These are phyloP conservation scores for Ptychobarbus kaznakovi DNA, from an alignment of 2,797 vertebrate genomes.

Conservation along the genomic window DNA sequence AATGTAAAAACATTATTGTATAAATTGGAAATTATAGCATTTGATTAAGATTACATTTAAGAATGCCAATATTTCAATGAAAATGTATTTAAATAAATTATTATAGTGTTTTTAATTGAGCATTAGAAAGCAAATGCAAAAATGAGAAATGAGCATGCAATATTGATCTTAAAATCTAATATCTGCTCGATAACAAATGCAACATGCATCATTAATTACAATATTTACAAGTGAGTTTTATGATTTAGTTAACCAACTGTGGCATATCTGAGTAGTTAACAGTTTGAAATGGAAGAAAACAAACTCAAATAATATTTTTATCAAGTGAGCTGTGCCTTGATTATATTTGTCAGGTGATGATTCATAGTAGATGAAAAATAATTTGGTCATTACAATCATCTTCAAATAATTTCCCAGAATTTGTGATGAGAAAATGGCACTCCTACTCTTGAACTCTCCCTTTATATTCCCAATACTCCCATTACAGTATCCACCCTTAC, in stretches of 20 bases:
- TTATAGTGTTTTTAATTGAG: not conserved
- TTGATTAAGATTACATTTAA: not conserved
- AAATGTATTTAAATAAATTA: not conserved
- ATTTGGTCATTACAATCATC: not conserved
- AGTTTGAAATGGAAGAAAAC: not conserved
- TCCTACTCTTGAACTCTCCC: slow-evolving; percentile 6
- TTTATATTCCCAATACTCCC: slow-evolving; percentile 16
- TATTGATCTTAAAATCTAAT: not conserved
- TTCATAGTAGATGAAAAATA: not conserved
- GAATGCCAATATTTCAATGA: not conserved
- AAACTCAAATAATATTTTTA: not conserved
- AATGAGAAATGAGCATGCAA: not conserved
- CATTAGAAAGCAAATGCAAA: not conserved
- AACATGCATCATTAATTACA: not conserved
- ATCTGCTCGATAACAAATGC: not conserved
- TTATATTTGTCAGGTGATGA: slow-evolving; percentile 10
- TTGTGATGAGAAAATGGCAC: not conserved
- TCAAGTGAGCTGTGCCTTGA: not conserved
- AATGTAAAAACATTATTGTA: not conserved
- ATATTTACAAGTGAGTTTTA: not conserved
- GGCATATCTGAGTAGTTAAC: not conserved
- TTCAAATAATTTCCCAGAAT: not conserved
- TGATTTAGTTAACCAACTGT: not conserved
- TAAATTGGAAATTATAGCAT: not conserved
- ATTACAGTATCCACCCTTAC: slow-evolving; percentile 28